Conservation (phyloP, 2,888 invertebrate genomes). For the Andrena praecox region DNA sequence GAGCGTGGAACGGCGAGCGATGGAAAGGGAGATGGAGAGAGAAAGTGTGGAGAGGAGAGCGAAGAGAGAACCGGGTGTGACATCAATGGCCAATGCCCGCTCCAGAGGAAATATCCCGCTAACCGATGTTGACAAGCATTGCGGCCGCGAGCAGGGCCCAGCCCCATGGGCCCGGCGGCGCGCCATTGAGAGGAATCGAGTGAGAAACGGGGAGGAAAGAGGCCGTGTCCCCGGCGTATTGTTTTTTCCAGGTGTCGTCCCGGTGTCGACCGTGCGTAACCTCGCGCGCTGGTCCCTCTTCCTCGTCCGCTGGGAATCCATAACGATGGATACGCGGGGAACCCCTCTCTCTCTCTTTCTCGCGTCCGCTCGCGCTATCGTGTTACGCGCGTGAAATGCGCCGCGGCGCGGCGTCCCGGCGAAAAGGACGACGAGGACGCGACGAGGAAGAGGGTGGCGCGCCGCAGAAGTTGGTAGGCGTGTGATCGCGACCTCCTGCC, state of each 20-base stretch:
- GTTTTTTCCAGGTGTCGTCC: constrained; percentile 73
- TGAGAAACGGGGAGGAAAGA: constrained; percentile 50
- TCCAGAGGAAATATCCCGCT: constrained; percentile 83
- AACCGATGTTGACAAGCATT: constrained; percentile 84
- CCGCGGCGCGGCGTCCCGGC: constrained; percentile 14
- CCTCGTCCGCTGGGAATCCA: constrained; percentile 63
- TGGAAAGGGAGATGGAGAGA: constrained; percentile 24
- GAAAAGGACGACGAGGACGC: constrained; percentile 41
- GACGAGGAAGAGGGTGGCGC: constrained; percentile 45
- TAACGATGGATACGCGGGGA: constrained; percentile 55
- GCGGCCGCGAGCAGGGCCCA: constrained; percentile 73
- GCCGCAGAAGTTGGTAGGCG: constrained; percentile 56
- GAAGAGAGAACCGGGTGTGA: constrained; percentile 72
- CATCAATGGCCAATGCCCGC: constrained; percentile 83
- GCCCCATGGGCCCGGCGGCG: constrained; percentile 52
- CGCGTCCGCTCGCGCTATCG: constrained; percentile 58
- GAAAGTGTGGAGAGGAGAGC: constrained; percentile 23
- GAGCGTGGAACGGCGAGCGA: constrained; percentile 20
- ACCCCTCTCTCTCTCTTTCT: constrained; percentile 8
- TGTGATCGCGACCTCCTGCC: constrained; percentile 69
- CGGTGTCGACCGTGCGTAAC: constrained; percentile 37
- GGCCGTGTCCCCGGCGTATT: constrained; percentile 64
- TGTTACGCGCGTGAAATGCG: constrained; percentile 68
- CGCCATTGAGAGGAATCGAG: constrained; percentile 66
- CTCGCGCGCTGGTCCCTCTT: constrained; percentile 51